These are phyloP conservation scores for Drosophila subquinaria DNA, from an alignment of 2,888 invertebrate genomes.

Conservation along the genomic window DNA sequence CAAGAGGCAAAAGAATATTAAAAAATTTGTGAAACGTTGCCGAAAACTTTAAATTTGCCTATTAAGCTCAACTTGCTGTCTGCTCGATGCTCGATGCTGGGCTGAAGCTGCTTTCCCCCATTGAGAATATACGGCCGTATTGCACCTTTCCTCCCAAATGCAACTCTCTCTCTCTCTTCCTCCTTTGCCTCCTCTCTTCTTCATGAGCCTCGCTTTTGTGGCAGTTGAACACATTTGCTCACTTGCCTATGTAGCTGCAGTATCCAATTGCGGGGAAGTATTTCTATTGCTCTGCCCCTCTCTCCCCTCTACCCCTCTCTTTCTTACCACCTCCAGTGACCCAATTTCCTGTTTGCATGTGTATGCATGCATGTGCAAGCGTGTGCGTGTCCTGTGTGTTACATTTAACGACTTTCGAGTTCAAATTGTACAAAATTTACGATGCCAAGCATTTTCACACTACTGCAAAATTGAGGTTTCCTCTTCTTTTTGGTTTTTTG, in stretches of 20 bases:
- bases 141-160: conserved; percentile 11
- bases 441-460: conserved; percentile 69
- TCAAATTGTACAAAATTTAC: conserved; percentile 79
- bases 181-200: background rate
- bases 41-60: conserved; percentile 47
- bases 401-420: conserved; percentile 79
- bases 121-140: background rate
- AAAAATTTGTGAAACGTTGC: conserved; percentile 16
- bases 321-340: conserved; percentile 44
- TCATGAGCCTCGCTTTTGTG: background rate
- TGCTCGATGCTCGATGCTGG: conserved; percentile 1
- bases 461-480: conserved; percentile 44
- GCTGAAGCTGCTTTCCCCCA: background rate
- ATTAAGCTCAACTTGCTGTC: conserved; percentile 32
- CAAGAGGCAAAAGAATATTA: conserved; percentile 10
- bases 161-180: background rate
- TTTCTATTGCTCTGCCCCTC: conserved; percentile 51
- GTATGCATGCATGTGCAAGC: conserved; percentile 17
- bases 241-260: conserved; percentile 41
- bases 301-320: background rate
- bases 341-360: conserved; percentile 56
- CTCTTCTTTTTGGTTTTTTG: background rate
- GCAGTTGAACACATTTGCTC: conserved; percentile 32
- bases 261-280: conserved; percentile 54
- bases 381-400: conserved; percentile 46